A percentile compares a stretch with the other conserved stretches of the same genome.
phyloP scores from a whole-genome alignment of 2,113 vertebrate species.

The Myiopsitta monachus region DNA sequence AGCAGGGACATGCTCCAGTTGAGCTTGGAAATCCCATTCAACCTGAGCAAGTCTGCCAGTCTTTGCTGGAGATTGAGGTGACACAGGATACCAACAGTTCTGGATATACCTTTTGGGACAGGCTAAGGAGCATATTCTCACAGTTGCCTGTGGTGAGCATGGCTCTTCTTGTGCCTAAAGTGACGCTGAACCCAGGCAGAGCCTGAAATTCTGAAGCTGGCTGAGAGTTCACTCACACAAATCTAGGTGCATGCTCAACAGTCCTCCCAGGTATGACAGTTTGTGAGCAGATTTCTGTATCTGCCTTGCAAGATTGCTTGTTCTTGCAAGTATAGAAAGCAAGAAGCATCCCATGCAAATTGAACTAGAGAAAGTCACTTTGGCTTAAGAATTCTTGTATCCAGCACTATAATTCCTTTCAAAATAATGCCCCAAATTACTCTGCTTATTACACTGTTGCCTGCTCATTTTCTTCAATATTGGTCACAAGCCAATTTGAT shows the following conservation, averaged over 20 bases:
- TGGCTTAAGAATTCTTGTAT: conserved; percentile 16
- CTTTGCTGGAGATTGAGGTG: not conserved
- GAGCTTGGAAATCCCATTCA: not conserved
- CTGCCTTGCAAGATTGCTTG: not conserved
- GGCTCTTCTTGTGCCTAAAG: not conserved
- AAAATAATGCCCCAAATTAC: not conserved
- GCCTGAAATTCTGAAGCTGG: not conserved
- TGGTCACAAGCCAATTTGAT: conserved; percentile 84
- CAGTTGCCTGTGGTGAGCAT: not conserved
- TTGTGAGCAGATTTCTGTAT: not conserved
- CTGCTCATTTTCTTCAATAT: conserved; percentile 92
- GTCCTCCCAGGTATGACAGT: not conserved
- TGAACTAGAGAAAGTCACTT: conserved; percentile 30
- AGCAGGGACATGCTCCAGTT: not conserved
- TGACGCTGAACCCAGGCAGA: not conserved
- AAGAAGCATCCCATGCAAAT: not conserved
- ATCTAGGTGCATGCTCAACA: not conserved
- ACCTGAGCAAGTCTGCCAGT: not conserved
- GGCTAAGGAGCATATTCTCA: not conserved
- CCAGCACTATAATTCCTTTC: not conserved
- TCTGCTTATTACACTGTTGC: conserved; percentile 54
- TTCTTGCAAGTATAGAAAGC: conserved; percentile 20
- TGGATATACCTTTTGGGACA: not conserved
- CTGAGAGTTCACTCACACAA: not conserved
- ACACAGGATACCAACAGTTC: not conserved